Conservation (phyloP, 2,797 vertebrate genomes). For the Austrolebias charrua region DNA sequence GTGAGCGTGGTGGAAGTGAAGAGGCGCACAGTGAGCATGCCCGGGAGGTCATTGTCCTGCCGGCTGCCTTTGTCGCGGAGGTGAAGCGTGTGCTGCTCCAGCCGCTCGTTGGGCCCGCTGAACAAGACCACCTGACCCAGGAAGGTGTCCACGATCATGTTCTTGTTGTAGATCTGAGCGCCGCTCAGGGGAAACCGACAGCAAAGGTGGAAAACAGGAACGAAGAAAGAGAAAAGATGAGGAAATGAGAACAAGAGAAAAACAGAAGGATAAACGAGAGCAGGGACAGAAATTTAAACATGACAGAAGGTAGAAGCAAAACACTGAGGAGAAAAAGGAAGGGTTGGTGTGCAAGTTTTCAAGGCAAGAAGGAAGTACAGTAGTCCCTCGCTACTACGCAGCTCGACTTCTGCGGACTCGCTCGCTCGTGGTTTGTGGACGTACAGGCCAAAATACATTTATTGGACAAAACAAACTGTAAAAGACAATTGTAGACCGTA, state of each 20-base stretch:
- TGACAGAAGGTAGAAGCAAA: background rate
- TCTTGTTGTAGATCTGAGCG: slow-evolving; percentile 93
- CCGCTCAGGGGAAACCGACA: slow-evolving; percentile 18
- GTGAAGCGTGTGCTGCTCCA: slow-evolving; percentile 88
- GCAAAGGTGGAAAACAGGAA: background rate
- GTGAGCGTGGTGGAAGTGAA: slow-evolving; percentile 87
- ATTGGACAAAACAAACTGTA: too few relatives aligned
- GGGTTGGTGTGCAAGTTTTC: background rate
- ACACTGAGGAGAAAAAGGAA: background rate
- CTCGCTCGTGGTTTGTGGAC: too few relatives aligned
- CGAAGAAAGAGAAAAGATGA: slow-evolving; percentile 18
- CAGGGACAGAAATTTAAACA: slow-evolving; percentile 2
- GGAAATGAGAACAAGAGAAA: slow-evolving; percentile 22
- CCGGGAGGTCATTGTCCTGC: slow-evolving; percentile 86
- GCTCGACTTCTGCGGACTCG: too few relatives aligned
- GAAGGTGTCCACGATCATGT: slow-evolving; percentile 92
- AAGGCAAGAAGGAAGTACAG: background rate
- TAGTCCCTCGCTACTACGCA: too few relatives aligned
- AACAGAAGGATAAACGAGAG: background rate
- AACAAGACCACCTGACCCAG: slow-evolving; percentile 90
- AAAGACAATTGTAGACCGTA: too few relatives aligned
- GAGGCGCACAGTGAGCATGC: slow-evolving; percentile 85
- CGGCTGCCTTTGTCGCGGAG: slow-evolving; percentile 89
- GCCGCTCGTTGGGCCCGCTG: slow-evolving; percentile 86
- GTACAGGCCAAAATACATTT: too few relatives aligned